A percentile compares a stretch with the other conserved stretches of the same genome.
These are phyloP conservation scores for Monodelphis domestica DNA, from an alignment of 2,797 vertebrate genomes.

Conservation along the genomic window DNA sequence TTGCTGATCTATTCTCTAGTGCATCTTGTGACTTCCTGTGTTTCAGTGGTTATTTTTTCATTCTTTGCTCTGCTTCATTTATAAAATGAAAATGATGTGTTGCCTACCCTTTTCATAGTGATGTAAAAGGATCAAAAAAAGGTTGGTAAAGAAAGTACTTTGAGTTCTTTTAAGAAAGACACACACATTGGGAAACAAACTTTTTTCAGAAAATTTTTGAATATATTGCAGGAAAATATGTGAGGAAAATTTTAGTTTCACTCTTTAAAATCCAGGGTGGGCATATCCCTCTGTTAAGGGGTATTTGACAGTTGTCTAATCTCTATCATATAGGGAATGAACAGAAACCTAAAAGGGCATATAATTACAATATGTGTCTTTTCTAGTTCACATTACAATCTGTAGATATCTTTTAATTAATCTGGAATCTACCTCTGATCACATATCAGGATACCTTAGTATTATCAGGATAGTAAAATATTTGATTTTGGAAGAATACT, in stretches of 20 bases:
- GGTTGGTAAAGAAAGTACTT: not conserved
- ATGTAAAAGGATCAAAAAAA: not conserved
- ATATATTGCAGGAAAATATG: not conserved
- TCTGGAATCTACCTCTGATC: constrained; percentile 60
- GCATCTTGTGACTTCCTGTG: not conserved
- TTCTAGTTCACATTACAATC: constrained; percentile 23
- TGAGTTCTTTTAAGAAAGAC: not conserved
- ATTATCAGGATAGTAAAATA: not conserved
- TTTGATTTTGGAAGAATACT: constrained; percentile 22
- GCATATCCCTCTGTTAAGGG: not conserved
- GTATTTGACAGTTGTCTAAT: not conserved
- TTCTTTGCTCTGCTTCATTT: constrained; percentile 10
- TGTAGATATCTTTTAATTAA: not conserved
- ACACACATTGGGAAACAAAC: not conserved
- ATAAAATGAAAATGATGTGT: not conserved
- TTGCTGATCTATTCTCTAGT: not conserved
- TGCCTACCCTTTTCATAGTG: not conserved
- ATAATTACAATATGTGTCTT: constrained; percentile 46
- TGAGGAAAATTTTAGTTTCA: not conserved
- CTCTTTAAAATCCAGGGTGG: not conserved
- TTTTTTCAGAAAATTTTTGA: not conserved
- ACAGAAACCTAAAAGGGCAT: not conserved
- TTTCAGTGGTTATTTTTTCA: not conserved
- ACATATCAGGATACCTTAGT: not conserved
- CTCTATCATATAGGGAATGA: not conserved